Evolutionary conservation across 2,888 invertebrate species (phyloP), one percentile per base, ranked within the genome.

Genomic region (Mystacides longicornis): DNA sequence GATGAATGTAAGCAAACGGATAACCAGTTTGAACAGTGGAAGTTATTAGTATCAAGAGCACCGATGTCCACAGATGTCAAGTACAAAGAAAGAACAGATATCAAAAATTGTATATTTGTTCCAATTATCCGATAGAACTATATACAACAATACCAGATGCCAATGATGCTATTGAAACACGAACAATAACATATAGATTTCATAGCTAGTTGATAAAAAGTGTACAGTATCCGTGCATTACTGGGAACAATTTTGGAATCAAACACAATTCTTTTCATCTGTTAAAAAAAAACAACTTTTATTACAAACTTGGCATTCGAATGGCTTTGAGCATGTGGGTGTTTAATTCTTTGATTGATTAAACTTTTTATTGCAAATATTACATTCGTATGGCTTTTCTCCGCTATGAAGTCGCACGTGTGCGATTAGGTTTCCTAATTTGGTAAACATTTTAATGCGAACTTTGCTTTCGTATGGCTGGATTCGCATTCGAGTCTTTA

Each of bases 1-100:
- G 58, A 54, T 27, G 56, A 56, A 43, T 58, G 58, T 16, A 58
- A 58, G 47, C 23, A 56, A 19, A 56, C 58, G 3, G 53, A 54
- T 16, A 61, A 61, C 20, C 57, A 60, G 23, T 60, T 60, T 23
- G 61, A 61, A 47, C 58, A 58, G 18, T 61, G 60, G 56, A 61
- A 58, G 37, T 45, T 56, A 31, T 33, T 60, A 27, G 58, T 58
- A 5, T 51, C 50, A 3, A 52, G 58, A 19, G 18, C 18, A 14
- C 53, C 55, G 16, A 60, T 60, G 55, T 27, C 27, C 2, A 61
- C 59, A 2, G 61, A 61, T 18, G 56, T 61, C 2, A 61, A 61
- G 49, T 58, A 58, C 23, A 59, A 59, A 37, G 52, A 58, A 11
- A 33, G 46, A 54, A 27, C 43, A 37, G 37, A 37, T 14, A 37